Conservation (phyloP, 2,797 vertebrate genomes). For the Streptopelia turtur region DNA sequence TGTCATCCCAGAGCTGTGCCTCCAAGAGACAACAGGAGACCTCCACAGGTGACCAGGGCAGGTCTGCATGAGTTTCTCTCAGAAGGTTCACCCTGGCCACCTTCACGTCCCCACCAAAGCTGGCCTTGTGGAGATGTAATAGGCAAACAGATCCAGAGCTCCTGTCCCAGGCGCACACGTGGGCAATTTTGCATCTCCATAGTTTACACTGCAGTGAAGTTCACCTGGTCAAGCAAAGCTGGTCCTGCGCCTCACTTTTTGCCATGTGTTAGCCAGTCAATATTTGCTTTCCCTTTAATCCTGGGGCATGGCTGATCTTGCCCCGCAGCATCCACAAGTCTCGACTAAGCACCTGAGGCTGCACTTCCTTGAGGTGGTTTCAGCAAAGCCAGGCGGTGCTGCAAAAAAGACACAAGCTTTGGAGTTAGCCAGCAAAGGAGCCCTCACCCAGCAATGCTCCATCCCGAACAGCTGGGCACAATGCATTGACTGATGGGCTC, state of each 20-base stretch:
- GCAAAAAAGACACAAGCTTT: background rate
- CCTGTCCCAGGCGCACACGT: background rate
- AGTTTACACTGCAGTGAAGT: background rate
- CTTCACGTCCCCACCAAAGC: background rate
- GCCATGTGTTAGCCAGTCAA: background rate
- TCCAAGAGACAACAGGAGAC: background rate
- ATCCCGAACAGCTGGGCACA: background rate
- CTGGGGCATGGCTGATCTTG: background rate
- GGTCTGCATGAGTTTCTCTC: background rate
- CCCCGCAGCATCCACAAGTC: background rate
- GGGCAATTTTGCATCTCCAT: background rate
- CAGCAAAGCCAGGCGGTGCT: background rate
- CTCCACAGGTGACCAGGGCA: background rate
- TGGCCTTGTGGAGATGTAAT: background rate
- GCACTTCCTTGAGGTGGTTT: accelerated
- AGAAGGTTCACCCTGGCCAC: background rate
- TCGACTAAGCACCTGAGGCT: background rate
- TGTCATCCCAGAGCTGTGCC: background rate
- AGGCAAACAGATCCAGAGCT: background rate
- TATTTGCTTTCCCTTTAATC: background rate
- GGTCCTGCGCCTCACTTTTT: accelerated
- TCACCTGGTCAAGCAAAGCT: accelerated
- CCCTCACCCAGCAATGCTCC: accelerated
- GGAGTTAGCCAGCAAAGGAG: background rate
- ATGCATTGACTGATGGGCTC: accelerated